Evolutionary conservation across 2,797 vertebrate species (phyloP).

Genomic region (Loriculus beryllinus): DNA sequence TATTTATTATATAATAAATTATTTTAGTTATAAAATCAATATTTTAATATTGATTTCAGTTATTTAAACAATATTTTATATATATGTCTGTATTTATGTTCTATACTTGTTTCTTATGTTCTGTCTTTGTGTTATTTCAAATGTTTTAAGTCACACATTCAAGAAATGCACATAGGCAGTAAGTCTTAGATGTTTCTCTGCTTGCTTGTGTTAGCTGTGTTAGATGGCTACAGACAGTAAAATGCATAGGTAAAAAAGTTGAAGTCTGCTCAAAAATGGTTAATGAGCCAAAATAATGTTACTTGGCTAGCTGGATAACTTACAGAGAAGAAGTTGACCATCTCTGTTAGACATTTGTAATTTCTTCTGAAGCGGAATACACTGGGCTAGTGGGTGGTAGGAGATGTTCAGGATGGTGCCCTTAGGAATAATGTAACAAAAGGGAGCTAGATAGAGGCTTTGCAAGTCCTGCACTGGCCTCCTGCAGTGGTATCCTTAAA

Average conservation of each 20-base stretch:
- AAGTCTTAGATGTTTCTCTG: background rate
- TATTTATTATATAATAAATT: background rate
- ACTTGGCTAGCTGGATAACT: background rate
- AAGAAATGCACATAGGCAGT: background rate
- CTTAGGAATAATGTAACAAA: background rate
- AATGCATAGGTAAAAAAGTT: background rate
- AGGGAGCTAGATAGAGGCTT: background rate
- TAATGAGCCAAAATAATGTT: background rate
- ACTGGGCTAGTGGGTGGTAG: background rate
- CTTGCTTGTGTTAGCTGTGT: background rate
- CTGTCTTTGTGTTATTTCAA: background rate
- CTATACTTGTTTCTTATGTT: background rate
- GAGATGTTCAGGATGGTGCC: background rate
- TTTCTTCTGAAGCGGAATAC: background rate
- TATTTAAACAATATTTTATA: background rate
- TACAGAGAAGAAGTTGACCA: background rate
- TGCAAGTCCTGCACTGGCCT: background rate
- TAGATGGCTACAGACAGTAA: background rate
- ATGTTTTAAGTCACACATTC: background rate
- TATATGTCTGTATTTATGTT: background rate
- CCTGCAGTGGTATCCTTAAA: background rate
- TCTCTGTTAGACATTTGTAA: accelerated
- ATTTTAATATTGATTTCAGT: background rate
- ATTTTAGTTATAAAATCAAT: background rate
- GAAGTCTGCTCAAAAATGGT: background rate